Evolutionary conservation across 1,140 invertebrate species (phyloP).

Genomic region (Whitmania pigra): DNA sequence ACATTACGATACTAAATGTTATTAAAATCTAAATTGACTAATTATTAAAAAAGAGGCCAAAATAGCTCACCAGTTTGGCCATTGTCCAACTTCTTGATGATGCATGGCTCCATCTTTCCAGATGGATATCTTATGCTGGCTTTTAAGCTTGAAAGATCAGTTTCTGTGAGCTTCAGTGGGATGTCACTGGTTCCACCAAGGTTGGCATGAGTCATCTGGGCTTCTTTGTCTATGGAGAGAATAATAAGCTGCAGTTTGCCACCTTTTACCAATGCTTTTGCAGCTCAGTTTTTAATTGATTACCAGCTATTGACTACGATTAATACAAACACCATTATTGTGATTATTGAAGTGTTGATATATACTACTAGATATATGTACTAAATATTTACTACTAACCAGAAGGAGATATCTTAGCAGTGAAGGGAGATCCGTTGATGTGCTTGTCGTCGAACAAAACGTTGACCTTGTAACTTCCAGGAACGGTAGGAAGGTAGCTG

Average conservation of each 20-base stretch:
- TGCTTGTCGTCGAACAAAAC: conserved; percentile 90
- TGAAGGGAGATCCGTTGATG: conserved; percentile 86
- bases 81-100: conserved; percentile 80
- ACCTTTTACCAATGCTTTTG: too few relatives aligned
- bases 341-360: too few relatives aligned
- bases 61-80: conserved; percentile 66
- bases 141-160: conserved; percentile 75
- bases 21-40: neutral
- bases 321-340: too few relatives aligned
- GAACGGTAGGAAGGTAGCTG: conserved; percentile 77
- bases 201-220: conserved; percentile 87
- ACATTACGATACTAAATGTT: neutral
- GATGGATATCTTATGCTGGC: conserved; percentile 86
- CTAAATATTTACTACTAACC: conserved; percentile 28
- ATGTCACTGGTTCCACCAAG: conserved; percentile 92
- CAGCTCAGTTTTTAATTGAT: conserved; percentile 37
- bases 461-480: conserved; percentile 83
- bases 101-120: conserved; percentile 86
- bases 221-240: conserved; percentile 45
- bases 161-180: conserved; percentile 77
- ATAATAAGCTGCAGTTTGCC: neutral
- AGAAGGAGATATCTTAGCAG: conserved; percentile 63
- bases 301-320: conserved; percentile 46
- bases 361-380: too few relatives aligned
- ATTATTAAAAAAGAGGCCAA: neutral